phyloP scores from a whole-genome alignment of 2,888 invertebrate genomes.

The Ferrisia virgata region DNA sequence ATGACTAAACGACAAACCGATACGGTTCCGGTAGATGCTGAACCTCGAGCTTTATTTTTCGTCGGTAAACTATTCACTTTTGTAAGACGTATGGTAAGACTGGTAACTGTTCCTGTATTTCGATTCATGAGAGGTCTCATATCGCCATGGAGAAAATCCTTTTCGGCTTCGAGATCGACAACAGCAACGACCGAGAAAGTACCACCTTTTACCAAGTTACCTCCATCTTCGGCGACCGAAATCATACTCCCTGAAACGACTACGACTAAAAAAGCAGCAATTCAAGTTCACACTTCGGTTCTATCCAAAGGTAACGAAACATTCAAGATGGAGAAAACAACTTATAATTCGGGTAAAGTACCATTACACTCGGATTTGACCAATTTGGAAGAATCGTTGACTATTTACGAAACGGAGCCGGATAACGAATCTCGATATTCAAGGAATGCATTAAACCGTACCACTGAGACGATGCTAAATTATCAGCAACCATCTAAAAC shows the following conservation, averaged over 20 bases:
- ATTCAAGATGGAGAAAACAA: neutral
- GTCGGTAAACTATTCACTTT: slow-evolving; percentile 26
- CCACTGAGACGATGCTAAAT: too few species aligned
- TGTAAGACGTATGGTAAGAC: slow-evolving; percentile 13
- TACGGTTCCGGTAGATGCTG: neutral
- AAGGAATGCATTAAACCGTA: neutral
- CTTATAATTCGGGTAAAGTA: neutral
- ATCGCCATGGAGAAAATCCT: slow-evolving; percentile 12
- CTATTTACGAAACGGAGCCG: slow-evolving; percentile 20
- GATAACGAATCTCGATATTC: neutral
- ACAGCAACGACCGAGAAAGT: neutral
- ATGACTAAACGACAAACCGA: neutral
- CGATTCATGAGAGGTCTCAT: slow-evolving; percentile 28
- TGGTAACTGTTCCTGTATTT: slow-evolving; percentile 22
- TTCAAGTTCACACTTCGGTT: neutral
- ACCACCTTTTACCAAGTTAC: neutral
- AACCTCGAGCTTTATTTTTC: neutral
- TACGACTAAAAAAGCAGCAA: neutral
- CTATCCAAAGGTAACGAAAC: neutral
- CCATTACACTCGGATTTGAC: neutral
- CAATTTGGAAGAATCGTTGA: slow-evolving; percentile 13
- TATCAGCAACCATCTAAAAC: neutral
- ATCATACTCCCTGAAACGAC: neutral
- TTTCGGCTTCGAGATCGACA: neutral
- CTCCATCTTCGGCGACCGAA: neutral